A percentile compares a stretch with the other conserved stretches of the same genome.
Evolutionary conservation across 2,888 invertebrate species (phyloP).

Genomic region (Oscheius sp.): DNA sequence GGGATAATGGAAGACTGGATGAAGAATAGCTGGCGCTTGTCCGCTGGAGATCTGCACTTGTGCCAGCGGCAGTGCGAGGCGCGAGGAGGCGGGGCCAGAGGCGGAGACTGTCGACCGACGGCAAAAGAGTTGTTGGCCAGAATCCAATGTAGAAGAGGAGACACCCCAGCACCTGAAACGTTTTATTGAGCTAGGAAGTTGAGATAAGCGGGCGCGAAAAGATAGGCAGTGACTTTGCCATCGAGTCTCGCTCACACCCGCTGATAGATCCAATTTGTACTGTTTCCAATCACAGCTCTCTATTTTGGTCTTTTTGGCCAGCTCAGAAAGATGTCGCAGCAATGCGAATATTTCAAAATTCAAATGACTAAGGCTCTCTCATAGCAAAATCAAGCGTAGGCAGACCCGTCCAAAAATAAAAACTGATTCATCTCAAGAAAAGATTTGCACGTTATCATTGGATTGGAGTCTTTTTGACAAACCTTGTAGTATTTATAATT

Average conservation of each 20-base stretch:
- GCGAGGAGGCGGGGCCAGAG: constrained; percentile 23
- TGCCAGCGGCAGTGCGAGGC: constrained; percentile 21
- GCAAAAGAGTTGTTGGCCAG: constrained; percentile 12
- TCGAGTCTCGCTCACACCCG: too few species aligned
- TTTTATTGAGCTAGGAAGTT: constrained; percentile 1
- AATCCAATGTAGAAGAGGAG: neutral
- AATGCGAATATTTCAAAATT: too few species aligned
- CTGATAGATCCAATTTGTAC: too few species aligned
- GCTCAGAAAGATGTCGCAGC: too few species aligned
- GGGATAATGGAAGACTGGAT: constrained; percentile 1
- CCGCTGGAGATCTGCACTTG: constrained; percentile 12
- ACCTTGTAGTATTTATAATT: constrained; percentile 16
- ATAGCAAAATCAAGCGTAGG: too few species aligned
- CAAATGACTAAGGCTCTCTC: too few species aligned
- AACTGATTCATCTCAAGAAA: too few species aligned
- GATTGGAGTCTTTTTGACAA: neutral
- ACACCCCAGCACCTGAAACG: constrained; percentile 29
- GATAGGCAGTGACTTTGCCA: too few species aligned
- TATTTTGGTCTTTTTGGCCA: too few species aligned
- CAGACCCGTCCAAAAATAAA: too few species aligned
- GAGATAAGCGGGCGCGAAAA: constrained; percentile 25
- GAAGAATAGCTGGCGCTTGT: constrained; percentile 17
- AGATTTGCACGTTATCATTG: too few species aligned
- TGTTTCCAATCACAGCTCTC: too few species aligned
- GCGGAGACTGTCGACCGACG: neutral